phyloP scores from a whole-genome alignment of 2,113 vertebrate species.

The Papio anubis region DNA sequence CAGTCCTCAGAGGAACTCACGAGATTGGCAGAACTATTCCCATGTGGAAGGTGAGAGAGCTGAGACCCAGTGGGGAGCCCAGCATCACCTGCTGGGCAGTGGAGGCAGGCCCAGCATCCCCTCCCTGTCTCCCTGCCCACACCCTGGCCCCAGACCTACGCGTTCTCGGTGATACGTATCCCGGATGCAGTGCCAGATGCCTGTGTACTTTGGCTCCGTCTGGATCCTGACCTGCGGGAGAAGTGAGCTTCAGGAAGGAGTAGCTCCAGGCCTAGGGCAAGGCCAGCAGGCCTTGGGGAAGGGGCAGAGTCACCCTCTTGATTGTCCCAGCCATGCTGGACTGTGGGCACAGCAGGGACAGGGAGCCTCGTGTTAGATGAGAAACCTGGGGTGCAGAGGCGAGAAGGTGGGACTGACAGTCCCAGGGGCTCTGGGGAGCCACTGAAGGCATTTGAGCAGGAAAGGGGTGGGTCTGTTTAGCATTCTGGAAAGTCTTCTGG shows the following conservation, averaged over 20 bases:
- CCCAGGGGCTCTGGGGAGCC: not conserved
- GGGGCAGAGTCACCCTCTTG: not conserved
- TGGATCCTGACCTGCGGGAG: conserved; percentile 89
- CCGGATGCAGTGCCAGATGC: conserved; percentile 89
- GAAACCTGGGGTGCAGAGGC: not conserved
- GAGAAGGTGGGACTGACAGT: not conserved
- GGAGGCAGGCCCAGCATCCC: not conserved
- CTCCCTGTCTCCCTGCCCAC: not conserved
- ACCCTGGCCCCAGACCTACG: conserved; percentile 75
- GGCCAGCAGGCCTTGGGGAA: not conserved
- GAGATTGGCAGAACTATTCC: not conserved
- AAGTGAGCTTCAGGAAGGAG: conserved; percentile 4
- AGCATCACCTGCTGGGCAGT: not conserved
- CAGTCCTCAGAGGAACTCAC: accelerated
- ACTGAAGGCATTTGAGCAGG: not conserved
- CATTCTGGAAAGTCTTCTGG: not conserved
- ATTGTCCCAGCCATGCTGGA: not conserved
- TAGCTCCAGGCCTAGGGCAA: not conserved
- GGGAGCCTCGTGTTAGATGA: accelerated
- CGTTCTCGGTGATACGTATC: conserved; percentile 87
- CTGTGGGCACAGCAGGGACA: not conserved
- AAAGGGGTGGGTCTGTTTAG: not conserved
- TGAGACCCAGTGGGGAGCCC: not conserved
- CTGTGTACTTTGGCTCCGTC: conserved; percentile 84
- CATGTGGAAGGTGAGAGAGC: not conserved